Conservation (phyloP, 2,888 invertebrate genomes). For the Steinernema carpocapsae region DNA sequence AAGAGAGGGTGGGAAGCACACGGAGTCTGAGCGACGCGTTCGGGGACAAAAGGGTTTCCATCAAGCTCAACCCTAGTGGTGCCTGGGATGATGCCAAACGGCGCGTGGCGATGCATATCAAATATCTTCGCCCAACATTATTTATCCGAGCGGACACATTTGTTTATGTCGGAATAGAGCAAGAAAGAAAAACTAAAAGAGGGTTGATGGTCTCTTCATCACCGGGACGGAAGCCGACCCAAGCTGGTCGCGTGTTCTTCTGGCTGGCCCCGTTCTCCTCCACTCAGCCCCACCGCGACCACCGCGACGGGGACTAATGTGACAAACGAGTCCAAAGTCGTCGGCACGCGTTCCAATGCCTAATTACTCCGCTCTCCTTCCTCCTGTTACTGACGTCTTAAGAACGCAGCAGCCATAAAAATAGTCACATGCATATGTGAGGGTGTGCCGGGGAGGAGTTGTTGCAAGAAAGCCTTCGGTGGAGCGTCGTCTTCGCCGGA, state of each 20-base stretch:
- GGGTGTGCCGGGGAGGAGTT: background rate
- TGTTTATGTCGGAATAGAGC: constrained; percentile 27
- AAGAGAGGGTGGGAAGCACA: too few species aligned
- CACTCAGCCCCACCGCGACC: too few species aligned
- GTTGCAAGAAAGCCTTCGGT: background rate
- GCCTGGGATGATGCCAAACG: background rate
- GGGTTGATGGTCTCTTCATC: background rate
- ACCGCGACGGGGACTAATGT: too few species aligned
- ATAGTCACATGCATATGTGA: background rate
- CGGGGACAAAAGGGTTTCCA: too few species aligned
- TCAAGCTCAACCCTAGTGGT: too few species aligned
- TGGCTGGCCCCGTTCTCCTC: too few species aligned
- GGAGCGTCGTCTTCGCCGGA: too few species aligned
- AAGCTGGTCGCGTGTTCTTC: background rate
- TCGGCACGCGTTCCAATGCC: too few species aligned
- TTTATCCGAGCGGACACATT: constrained; percentile 25
- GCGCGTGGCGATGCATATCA: constrained; percentile 30
- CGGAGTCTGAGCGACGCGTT: too few species aligned
- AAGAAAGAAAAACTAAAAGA: constrained; percentile 13
- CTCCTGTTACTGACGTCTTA: too few species aligned
- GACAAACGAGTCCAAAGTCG: too few species aligned
- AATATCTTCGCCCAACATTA: constrained; percentile 18
- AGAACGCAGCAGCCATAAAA: background rate
- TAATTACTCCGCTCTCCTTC: too few species aligned
- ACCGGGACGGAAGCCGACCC: background rate